A percentile compares a stretch with the other conserved stretches of the same genome.
Conservation (phyloP, 2,797 vertebrate species). For the Lateolabrax maculatus region DNA sequence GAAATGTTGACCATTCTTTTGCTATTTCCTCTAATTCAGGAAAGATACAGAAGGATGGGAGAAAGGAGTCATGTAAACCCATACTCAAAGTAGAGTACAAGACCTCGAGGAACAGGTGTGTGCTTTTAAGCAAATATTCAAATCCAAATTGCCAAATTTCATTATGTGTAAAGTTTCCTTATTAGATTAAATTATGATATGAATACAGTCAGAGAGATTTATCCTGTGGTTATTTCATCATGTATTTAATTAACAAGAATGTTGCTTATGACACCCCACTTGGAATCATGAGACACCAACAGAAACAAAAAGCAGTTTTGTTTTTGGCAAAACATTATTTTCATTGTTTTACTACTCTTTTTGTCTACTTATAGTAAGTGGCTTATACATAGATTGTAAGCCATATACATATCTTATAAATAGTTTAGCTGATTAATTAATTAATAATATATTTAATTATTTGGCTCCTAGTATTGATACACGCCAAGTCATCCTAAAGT, state of each 20-base stretch:
- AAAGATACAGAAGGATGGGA: constrained; percentile 95
- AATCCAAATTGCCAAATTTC: background rate
- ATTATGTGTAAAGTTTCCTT: background rate
- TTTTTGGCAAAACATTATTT: background rate
- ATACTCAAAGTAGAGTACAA: constrained; percentile 99
- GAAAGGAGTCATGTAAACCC: constrained; percentile 97
- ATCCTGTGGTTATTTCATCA: background rate
- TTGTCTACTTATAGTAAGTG: background rate
- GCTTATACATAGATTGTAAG: background rate
- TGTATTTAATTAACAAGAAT: background rate
- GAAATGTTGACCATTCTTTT: background rate
- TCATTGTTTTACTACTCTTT: background rate
- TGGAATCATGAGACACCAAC: background rate
- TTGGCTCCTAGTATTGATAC: background rate
- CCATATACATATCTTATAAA: background rate
- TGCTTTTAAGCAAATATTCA: background rate
- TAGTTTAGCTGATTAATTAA: background rate
- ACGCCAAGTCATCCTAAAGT: constrained; percentile 7
- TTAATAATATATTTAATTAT: background rate
- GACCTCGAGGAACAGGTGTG: constrained; percentile 93
- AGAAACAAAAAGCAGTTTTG: background rate
- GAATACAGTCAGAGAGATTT: background rate
- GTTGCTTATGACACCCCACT: background rate
- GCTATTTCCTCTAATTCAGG: constrained; percentile 79
- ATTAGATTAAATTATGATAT: background rate